A percentile compares a stretch with the other conserved stretches of the same genome.
Conservation (phyloP, 2,113 vertebrate genomes). For the Embiotoca jacksoni region DNA sequence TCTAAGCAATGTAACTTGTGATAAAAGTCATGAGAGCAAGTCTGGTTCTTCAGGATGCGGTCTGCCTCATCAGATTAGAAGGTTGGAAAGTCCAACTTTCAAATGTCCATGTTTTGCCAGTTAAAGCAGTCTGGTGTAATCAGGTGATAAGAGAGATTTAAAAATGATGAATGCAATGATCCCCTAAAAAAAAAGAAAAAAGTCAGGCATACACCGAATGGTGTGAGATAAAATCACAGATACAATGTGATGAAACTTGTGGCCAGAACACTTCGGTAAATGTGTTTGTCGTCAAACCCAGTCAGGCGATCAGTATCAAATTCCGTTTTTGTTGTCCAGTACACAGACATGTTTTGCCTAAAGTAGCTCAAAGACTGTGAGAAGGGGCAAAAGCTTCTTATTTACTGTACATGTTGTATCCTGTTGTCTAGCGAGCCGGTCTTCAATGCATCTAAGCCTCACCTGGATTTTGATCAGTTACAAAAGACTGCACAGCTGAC, state of each 20-base stretch:
- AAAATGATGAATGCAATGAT: constrained; percentile 22
- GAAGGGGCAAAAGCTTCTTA: constrained; percentile 6
- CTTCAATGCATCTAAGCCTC: constrained; percentile 29
- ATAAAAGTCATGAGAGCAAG: constrained; percentile 16
- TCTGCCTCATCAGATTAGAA: constrained; percentile 30
- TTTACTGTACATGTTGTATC: constrained; percentile 42
- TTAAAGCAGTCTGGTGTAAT: constrained; percentile 15
- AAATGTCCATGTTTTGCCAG: constrained; percentile 7
- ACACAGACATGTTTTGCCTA: constrained; percentile 44
- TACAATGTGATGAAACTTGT: background rate
- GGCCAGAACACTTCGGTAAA: constrained; percentile 29
- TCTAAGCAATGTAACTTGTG: background rate
- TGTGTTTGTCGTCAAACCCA: constrained; percentile 40
- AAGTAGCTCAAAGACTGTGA: constrained; percentile 59
- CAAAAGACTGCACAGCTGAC: constrained; percentile 30
- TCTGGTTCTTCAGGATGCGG: constrained; percentile 5
- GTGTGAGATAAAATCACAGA: constrained; percentile 8
- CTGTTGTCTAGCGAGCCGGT: constrained; percentile 28
- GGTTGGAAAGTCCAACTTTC: constrained; percentile 5
- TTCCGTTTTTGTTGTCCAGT: constrained; percentile 43
- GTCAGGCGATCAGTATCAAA: constrained; percentile 44
- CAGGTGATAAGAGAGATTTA: constrained; percentile 6
- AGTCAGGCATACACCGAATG: background rate
- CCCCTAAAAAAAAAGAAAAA: constrained; percentile 5
- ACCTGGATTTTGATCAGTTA: constrained; percentile 39